Conservation (phyloP, 2,888 invertebrate species). For the Anoncus sp. region DNA sequence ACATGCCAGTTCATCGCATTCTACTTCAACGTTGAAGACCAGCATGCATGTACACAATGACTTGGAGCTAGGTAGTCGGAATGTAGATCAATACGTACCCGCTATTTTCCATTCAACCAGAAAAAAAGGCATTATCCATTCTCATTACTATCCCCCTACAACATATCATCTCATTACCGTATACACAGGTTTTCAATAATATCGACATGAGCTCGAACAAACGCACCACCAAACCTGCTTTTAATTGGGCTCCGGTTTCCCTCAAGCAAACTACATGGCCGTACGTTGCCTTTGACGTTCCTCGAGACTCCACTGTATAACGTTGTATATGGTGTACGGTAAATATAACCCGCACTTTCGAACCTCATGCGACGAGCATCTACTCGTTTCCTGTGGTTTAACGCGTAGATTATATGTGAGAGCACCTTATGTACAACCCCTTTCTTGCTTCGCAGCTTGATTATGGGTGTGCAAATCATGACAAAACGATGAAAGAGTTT, state of each 20-base stretch:
- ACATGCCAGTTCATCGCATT: no score
- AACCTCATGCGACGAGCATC: constrained; percentile 3
- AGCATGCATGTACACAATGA: no score
- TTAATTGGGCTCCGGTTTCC: constrained; percentile 47
- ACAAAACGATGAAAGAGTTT: constrained; percentile 28
- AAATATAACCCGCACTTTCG: neutral
- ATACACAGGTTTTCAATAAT: constrained; percentile 5
- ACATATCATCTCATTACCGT: neutral
- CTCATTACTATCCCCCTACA: neutral
- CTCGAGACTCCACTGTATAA: constrained; percentile 16
- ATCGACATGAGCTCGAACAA: constrained; percentile 30
- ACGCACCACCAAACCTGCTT: constrained; percentile 40
- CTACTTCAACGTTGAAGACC: no score
- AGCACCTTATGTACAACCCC: neutral
- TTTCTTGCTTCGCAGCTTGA: constrained; percentile 25
- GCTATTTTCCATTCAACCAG: neutral
- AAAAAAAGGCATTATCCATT: neutral
- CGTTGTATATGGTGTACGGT: neutral
- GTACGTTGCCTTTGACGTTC: constrained; percentile 31
- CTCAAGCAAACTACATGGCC: constrained; percentile 21
- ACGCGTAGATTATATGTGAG: constrained; percentile 5
- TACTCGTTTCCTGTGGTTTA: constrained; percentile 1
- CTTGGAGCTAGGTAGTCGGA: no score
- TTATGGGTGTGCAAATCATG: constrained; percentile 45
- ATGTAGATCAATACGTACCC: no score